These are phyloP conservation scores for Stegophylla sp. DNA, from an alignment of 2,888 invertebrate genomes.

Conservation along the genomic window DNA sequence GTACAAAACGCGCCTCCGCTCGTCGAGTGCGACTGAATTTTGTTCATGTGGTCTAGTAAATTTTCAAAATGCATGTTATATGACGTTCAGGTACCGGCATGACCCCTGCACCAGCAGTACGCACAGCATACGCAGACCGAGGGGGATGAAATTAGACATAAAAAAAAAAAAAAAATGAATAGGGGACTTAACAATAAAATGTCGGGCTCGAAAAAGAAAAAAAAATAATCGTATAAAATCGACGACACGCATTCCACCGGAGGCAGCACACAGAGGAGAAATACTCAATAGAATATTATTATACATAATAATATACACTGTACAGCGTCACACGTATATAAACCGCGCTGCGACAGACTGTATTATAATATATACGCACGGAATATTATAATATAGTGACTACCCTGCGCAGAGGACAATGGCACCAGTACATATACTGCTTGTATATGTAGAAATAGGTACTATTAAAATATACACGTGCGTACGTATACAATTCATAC, in stretches of 20 bases:
- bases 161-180: constrained; percentile 25
- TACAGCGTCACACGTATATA: too few species aligned
- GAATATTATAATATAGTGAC: too few species aligned
- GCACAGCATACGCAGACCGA: not conserved
- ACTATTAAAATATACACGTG: not conserved
- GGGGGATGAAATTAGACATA: constrained; percentile 34
- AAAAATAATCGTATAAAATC: constrained; percentile 7
- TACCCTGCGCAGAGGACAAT: too few species aligned
- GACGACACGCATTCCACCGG: constrained; percentile 44
- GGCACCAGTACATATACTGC: too few species aligned
- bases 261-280: constrained; percentile 12
- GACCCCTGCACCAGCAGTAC: not conserved
- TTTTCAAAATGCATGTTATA: not conserved
- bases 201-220: not conserved
- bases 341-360: too few species aligned
- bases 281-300: too few species aligned
- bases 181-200: constrained; percentile 19
- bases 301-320: too few species aligned
- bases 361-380: too few species aligned
- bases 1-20: constrained; percentile 3
- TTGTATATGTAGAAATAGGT: not conserved
- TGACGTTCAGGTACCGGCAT: not conserved
- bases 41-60: not conserved
- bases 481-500: not conserved
- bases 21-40: not conserved